These are phyloP conservation scores for Leistus spinibarbis DNA, from an alignment of 2,888 invertebrate species.

Conservation along the genomic window DNA sequence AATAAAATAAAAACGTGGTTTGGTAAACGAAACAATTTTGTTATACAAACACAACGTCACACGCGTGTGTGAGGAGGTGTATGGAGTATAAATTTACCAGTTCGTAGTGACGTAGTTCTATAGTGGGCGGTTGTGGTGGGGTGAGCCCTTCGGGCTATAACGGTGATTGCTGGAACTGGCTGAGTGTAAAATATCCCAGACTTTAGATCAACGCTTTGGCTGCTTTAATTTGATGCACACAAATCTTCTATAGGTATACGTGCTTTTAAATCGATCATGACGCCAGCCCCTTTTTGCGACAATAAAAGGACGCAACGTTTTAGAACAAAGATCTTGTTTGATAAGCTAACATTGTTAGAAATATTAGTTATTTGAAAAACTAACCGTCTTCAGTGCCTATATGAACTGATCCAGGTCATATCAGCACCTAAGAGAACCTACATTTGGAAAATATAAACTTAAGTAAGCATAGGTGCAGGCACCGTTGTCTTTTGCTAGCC, in stretches of 20 bases:
- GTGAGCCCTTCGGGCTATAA: neutral
- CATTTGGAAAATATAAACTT: no score
- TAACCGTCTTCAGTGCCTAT: no score
- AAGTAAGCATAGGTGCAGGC: no score
- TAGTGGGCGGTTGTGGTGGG: neutral
- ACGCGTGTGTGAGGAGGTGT: neutral
- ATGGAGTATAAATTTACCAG: neutral
- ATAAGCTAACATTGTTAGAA: no score
- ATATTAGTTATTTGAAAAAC: no score
- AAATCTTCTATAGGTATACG: neutral
- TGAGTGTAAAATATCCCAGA: conserved; percentile 33
- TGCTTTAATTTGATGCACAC: conserved; percentile 35
- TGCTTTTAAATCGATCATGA: neutral
- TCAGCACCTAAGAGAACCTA: no score
- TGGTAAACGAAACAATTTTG: neutral
- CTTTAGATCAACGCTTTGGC: conserved; percentile 35
- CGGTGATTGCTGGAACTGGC: conserved; percentile 17
- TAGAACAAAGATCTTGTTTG: no score
- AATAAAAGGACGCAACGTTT: no score
- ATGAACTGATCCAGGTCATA: no score
- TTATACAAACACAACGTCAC: neutral
- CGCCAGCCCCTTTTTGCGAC: no score
- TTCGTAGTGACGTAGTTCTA: neutral
- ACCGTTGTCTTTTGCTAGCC: no score
- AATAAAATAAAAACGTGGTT: neutral